Evolutionary conservation across 1,140 invertebrate genomes (phyloP).

Genomic region (Sweltsa coloradensis): DNA sequence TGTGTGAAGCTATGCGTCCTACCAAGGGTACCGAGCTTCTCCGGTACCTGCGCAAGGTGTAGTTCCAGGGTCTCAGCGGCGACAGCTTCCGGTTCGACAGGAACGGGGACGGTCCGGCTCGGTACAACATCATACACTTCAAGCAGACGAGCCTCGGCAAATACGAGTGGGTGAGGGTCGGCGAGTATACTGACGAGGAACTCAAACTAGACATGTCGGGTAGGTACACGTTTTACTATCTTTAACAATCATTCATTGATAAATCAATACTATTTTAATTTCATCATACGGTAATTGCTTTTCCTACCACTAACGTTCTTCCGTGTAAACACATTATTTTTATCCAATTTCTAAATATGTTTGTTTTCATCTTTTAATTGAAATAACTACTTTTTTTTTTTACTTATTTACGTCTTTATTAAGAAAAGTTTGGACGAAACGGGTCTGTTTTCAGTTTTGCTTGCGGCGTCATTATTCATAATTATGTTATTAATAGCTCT

Average conservation of each 20-base stretch:
- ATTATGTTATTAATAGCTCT: no score
- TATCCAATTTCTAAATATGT: no score
- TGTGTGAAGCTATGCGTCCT: constrained; percentile 80
- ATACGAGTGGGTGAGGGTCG: constrained; percentile 78
- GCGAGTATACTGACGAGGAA: constrained; percentile 66
- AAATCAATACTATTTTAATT: neutral
- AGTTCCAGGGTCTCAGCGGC: constrained; percentile 74
- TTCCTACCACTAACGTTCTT: no score
- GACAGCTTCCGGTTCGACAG: constrained; percentile 81
- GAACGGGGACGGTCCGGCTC: constrained; percentile 82
- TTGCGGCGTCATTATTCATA: no score
- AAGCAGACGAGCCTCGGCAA: constrained; percentile 60
- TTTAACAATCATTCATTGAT: neutral
- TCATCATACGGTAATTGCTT: neutral
- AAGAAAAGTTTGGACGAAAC: no score
- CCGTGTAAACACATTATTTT: no score
- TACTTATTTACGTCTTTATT: no score
- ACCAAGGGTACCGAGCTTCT: constrained; percentile 73
- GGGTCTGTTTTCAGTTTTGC: no score
- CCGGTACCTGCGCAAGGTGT: constrained; percentile 68
- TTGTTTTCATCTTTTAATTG: no score
- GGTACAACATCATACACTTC: constrained; percentile 93
- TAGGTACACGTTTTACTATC: no score
- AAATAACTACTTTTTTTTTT: no score
- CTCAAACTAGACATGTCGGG: constrained; percentile 68